Base-by-base conservation (phyloP, 2,888 invertebrate species). In the Lochmaea crataegi region DNA sequence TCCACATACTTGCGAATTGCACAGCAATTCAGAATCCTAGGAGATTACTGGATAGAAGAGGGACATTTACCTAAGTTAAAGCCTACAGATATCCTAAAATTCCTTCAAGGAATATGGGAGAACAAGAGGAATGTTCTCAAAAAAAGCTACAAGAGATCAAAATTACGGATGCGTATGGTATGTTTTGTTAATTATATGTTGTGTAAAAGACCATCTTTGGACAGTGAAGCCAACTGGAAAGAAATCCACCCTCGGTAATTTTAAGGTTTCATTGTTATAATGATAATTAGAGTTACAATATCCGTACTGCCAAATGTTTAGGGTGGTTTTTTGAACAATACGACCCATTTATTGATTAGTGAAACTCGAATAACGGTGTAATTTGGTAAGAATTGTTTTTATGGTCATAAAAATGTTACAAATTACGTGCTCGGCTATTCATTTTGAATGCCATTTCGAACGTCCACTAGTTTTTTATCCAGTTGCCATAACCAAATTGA, bases 201-300 rank as follows among this genome's bases (percentile, higher is more conserved):
- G 14, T 16, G n/a, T 32, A n/a, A 60, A 32, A 32, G 2, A 14
- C 16, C 11, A 38, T 60, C 38, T 38, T 26, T 32, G 32, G 22
- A 6, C 26, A 65, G 14, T n/a, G 38, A 65, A 65, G 42, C 65
- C 45, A 63, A 22, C 22, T 64, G 58, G n/a, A 26, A 56, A 58
- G 12, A 58, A 58, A 58, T 26, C n/a, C 48, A 64, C 48, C 48
- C 48, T 22, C 14, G 45, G 22, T 5, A 64, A 51, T 65, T 65
- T 65, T 65, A 65, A 38, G 42, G 67, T 57, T 67, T 67, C 67
- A 9, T 56, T 57, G 57, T 58, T 57, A 58, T 45, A 42, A 58
- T 12, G 42, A 53, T 57, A 67, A 67, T 67, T 67, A 67, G 58
- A 16, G 32, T 38, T 66, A 53, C 16, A 58, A 18, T 67, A 45